These are phyloP conservation scores for Ambastaia sidthimunki DNA, from an alignment of 2,797 vertebrate genomes.

Conservation along the genomic window DNA sequence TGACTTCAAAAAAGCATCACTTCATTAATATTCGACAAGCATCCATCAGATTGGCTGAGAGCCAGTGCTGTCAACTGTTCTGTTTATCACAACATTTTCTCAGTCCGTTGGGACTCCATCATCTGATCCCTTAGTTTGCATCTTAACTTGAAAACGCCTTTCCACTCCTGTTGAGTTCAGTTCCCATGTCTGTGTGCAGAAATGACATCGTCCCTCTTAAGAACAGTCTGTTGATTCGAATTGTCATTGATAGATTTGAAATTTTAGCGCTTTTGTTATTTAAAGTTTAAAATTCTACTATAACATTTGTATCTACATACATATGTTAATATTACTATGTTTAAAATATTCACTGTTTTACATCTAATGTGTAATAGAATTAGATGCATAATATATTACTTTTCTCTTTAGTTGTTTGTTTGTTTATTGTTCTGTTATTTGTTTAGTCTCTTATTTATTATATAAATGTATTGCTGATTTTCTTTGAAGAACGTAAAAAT, in stretches of 20 bases:
- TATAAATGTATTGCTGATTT: too few relatives aligned
- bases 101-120: slow-evolving; percentile 21
- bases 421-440: too few relatives aligned
- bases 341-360: too few relatives aligned
- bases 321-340: too few relatives aligned
- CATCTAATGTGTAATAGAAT: too few relatives aligned
- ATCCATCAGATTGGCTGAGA: slow-evolving; percentile 6
- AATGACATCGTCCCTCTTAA: neutral
- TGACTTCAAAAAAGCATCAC: neutral
- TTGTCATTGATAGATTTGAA: neutral
- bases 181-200: slow-evolving; percentile 2
- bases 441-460: too few relatives aligned
- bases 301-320: too few relatives aligned
- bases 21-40: slow-evolving; percentile 15
- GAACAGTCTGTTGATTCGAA: too few relatives aligned
- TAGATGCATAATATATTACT: too few relatives aligned
- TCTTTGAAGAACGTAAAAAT: too few relatives aligned
- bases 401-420: too few relatives aligned
- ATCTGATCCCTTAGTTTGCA: neutral
- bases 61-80: slow-evolving; percentile 4
- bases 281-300: too few relatives aligned
- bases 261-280: neutral
- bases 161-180: neutral
- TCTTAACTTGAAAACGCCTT: neutral
- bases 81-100: slow-evolving; percentile 39